A percentile compares a stretch with the other conserved stretches of the same genome.
Conservation (phyloP, 1,140 invertebrate genomes). For the Ptiloglossa arizonensis region DNA sequence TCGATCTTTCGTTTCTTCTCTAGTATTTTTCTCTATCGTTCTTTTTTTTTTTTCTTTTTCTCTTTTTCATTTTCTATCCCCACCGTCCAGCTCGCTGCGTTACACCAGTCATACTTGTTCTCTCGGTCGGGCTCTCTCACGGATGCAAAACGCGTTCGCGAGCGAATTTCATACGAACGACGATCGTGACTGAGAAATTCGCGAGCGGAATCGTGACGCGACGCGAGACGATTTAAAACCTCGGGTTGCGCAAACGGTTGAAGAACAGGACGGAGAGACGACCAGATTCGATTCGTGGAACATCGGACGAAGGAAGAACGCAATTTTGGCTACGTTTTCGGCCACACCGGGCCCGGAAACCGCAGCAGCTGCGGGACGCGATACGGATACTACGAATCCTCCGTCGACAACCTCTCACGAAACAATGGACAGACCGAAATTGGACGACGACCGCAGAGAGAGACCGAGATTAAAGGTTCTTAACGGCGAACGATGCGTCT, state of each 20-base stretch:
- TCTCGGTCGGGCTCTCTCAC: too few species aligned
- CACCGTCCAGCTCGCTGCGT: too few species aligned
- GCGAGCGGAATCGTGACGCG: neutral
- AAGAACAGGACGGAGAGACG: neutral
- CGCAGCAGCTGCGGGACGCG: conserved; percentile 66
- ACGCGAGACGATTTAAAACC: neutral
- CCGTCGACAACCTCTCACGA: conserved; percentile 19
- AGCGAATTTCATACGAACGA: neutral
- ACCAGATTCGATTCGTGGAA: neutral
- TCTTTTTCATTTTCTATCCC: too few species aligned
- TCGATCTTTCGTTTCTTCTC: neutral
- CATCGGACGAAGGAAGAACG: conserved; percentile 56
- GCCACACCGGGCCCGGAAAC: conserved; percentile 65
- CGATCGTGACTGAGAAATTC: conserved; percentile 5
- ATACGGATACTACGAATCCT: conserved; percentile 42
- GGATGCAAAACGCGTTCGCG: conserved; percentile 10
- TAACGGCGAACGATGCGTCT: conserved; percentile 8
- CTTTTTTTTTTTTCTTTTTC: too few species aligned
- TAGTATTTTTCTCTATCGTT: neutral
- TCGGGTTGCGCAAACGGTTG: neutral
- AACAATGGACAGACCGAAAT: conserved; percentile 46
- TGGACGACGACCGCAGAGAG: conserved; percentile 17
- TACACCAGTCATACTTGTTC: too few species aligned
- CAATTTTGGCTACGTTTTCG: conserved; percentile 68
- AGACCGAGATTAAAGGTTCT: conserved; percentile 36